phyloP scores from a whole-genome alignment of 2,888 invertebrate genomes.

The Kuschelorhynchus macadamiae region DNA sequence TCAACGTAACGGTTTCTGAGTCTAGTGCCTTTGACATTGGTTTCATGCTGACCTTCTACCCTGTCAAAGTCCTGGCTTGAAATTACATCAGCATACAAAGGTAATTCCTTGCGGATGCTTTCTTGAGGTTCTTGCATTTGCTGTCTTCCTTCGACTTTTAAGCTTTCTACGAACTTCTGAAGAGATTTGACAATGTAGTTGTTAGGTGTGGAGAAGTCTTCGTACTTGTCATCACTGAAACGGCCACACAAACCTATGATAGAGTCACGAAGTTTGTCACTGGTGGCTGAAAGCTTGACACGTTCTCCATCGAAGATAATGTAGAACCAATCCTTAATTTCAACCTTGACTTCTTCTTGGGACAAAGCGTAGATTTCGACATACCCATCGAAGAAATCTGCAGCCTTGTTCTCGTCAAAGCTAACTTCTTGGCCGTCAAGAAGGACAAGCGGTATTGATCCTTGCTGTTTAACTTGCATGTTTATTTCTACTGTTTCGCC shows the following conservation, averaged over 20 bases:
- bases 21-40: too few species aligned
- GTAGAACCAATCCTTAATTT: slow-evolving; percentile 71
- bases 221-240: slow-evolving; percentile 73
- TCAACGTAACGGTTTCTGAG: too few species aligned
- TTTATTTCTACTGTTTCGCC: slow-evolving; percentile 66
- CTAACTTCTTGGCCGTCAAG: slow-evolving; percentile 68
- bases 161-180: too few species aligned
- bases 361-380: slow-evolving; percentile 68
- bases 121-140: too few species aligned
- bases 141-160: too few species aligned
- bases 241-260: slow-evolving; percentile 79
- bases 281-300: slow-evolving; percentile 65
- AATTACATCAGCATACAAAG: too few species aligned
- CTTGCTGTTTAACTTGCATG: slow-evolving; percentile 61
- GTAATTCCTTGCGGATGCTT: too few species aligned
- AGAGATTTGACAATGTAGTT: slow-evolving; percentile 73
- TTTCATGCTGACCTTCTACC: too few species aligned
- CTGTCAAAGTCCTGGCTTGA: too few species aligned
- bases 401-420: slow-evolving; percentile 59
- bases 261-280: slow-evolving; percentile 70
- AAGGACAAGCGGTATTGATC: slow-evolving; percentile 45
- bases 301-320: slow-evolving; percentile 75
- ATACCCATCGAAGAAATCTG: slow-evolving; percentile 64
- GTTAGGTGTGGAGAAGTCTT: slow-evolving; percentile 74
- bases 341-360: slow-evolving; percentile 73